These are phyloP conservation scores for Papilio demoleus DNA, from an alignment of 2,888 invertebrate genomes.

Conservation along the genomic window DNA sequence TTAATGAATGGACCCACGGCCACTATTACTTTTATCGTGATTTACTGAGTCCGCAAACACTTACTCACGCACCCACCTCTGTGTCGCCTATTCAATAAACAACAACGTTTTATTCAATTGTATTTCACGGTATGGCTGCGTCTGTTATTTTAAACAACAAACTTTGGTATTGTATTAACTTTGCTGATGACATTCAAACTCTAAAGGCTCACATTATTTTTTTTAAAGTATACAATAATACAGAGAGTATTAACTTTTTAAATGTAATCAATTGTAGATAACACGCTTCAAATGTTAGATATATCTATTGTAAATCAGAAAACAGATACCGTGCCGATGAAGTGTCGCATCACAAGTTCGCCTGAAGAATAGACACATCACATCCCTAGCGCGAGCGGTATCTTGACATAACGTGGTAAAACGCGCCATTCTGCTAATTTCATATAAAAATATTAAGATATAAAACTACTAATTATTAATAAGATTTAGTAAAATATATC, in stretches of 20 bases:
- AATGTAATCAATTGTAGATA: background rate
- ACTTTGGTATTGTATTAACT: background rate
- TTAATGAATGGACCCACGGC: conserved; percentile 73
- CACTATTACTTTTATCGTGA: conserved; percentile 69
- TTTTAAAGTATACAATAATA: too few relatives aligned
- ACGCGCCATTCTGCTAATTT: too few relatives aligned
- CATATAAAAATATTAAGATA: too few relatives aligned
- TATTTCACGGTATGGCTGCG: background rate
- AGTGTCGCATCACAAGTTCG: too few relatives aligned
- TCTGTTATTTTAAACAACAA: background rate
- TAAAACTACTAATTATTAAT: too few relatives aligned
- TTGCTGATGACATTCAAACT: background rate
- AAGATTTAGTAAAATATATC: too few relatives aligned
- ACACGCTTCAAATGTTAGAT: background rate
- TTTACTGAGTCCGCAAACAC: conserved; percentile 52
- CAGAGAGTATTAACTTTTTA: background rate
- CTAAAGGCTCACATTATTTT: too few relatives aligned
- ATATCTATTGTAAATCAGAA: background rate
- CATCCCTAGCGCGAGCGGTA: too few relatives aligned
- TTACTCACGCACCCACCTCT: conserved; percentile 46
- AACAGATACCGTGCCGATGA: too few relatives aligned
- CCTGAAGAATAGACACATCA: too few relatives aligned
- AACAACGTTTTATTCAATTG: conserved; percentile 18
- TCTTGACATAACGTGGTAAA: too few relatives aligned
- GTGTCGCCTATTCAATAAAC: conserved; percentile 32